Conservation (phyloP, 2,113 vertebrate species). For the Notarius lentiginosus region DNA sequence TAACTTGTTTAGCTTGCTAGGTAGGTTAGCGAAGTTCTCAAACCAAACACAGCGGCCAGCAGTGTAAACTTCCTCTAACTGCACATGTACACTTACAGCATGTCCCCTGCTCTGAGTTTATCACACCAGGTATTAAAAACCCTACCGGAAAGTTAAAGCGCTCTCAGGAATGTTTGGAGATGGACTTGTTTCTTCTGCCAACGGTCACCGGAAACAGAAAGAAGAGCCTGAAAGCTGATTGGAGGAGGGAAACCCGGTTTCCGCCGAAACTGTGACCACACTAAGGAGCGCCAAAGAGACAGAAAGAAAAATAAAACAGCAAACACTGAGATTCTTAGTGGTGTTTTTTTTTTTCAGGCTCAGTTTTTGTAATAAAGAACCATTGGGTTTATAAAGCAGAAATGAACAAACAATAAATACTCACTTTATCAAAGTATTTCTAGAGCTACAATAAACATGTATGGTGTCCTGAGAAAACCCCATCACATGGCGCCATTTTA, state of each 20-base stretch:
- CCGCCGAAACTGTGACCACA: neutral
- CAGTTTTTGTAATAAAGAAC: neutral
- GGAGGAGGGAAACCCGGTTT: conserved; percentile 20
- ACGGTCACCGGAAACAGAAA: conserved; percentile 55
- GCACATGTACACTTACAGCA: neutral
- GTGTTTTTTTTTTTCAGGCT: too few relatives aligned
- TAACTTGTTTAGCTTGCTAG: conserved; percentile 21
- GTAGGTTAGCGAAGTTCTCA: neutral
- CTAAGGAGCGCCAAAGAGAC: neutral
- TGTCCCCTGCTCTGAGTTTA: neutral
- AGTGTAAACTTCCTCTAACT: neutral
- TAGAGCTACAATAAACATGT: neutral
- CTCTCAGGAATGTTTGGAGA: conserved; percentile 40
- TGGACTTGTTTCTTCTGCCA: conserved; percentile 45
- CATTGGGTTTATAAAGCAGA: neutral
- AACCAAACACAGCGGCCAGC: neutral
- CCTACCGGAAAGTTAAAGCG: conserved; percentile 39
- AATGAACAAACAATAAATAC: neutral
- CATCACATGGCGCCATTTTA: too few relatives aligned
- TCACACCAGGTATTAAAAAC: neutral
- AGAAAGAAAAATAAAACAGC: neutral
- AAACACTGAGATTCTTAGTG: neutral
- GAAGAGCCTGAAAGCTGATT: conserved; percentile 39
- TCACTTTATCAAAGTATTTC: too few relatives aligned
- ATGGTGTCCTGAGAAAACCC: too few relatives aligned